phyloP scores from a whole-genome alignment of 2,113 vertebrate genomes.

The Pteropus alecto region DNA sequence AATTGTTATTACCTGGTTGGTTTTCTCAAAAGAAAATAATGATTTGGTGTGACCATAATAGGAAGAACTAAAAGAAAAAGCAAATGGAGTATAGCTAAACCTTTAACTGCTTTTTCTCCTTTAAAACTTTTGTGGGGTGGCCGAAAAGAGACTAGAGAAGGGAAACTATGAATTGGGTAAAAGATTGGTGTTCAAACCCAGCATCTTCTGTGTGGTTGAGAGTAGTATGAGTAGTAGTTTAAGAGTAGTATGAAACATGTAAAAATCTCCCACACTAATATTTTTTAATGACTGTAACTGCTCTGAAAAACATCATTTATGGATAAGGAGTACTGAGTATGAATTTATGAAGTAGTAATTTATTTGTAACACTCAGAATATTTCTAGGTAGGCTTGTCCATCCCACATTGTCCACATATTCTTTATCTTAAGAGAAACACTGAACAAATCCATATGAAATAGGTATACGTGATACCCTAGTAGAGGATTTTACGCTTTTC shows the following conservation, averaged over 20 bases:
- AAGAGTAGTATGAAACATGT: background rate
- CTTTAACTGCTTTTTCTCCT: background rate
- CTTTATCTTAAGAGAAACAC: background rate
- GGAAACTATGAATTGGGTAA: background rate
- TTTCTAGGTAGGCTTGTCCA: background rate
- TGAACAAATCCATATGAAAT: background rate
- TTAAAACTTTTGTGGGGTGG: background rate
- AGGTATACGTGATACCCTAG: background rate
- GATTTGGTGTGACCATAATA: background rate
- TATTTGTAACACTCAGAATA: background rate
- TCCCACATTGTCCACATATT: background rate
- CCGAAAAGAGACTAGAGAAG: background rate
- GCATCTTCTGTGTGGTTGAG: background rate
- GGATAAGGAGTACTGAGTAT: background rate
- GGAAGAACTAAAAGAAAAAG: constrained; percentile 1
- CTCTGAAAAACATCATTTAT: background rate
- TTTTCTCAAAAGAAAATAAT: constrained; percentile 25
- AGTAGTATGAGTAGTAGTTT: no score
- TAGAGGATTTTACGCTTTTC: background rate
- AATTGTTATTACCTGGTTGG: background rate
- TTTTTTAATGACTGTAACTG: background rate
- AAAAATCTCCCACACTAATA: background rate
- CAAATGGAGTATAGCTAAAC: background rate
- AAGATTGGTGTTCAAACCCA: background rate
- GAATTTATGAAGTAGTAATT: constrained; percentile 9